Conservation (phyloP, 2,888 invertebrate species). For the Scaptodrosophila latifasciaeformis region DNA sequence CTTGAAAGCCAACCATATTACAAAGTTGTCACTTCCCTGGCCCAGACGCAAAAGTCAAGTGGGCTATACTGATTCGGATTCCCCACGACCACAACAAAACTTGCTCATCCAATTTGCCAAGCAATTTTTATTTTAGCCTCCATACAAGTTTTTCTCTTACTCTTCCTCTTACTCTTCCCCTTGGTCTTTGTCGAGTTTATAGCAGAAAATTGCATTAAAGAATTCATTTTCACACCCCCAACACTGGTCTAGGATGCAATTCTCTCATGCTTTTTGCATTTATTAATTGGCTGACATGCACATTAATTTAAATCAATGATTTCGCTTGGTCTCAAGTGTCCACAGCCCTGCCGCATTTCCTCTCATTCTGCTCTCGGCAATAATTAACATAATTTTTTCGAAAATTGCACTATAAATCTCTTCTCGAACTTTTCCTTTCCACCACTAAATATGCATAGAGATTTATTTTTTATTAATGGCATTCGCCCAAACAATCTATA, state of each 20-base stretch:
- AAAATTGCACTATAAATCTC: conserved; percentile 64
- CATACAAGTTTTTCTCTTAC: too few relatives aligned
- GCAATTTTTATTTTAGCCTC: too few relatives aligned
- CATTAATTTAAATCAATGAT: conserved; percentile 74
- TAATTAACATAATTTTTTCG: conserved; percentile 63
- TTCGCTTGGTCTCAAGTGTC: conserved; percentile 32
- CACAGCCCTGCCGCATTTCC: conserved; percentile 21
- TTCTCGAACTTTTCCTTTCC: too few relatives aligned
- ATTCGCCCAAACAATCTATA: conserved; percentile 47
- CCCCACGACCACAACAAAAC: too few relatives aligned
- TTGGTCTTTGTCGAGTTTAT: too few relatives aligned
- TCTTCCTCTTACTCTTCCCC: too few relatives aligned
- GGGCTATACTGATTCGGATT: too few relatives aligned
- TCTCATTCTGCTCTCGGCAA: background rate
- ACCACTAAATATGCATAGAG: too few relatives aligned
- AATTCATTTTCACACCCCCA: conserved; percentile 9
- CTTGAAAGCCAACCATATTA: background rate
- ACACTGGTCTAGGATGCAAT: conserved; percentile 10
- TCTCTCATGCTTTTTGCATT: conserved; percentile 72
- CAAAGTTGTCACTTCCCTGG: too few relatives aligned
- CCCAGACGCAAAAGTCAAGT: conserved; percentile 19
- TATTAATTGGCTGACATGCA: conserved; percentile 75
- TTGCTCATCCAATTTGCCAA: too few relatives aligned
- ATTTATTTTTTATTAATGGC: conserved; percentile 50
- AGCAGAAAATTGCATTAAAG: too few relatives aligned